These are phyloP conservation scores for Terrapene triunguis DNA, from an alignment of 2,113 vertebrate species.

Conservation along the genomic window DNA sequence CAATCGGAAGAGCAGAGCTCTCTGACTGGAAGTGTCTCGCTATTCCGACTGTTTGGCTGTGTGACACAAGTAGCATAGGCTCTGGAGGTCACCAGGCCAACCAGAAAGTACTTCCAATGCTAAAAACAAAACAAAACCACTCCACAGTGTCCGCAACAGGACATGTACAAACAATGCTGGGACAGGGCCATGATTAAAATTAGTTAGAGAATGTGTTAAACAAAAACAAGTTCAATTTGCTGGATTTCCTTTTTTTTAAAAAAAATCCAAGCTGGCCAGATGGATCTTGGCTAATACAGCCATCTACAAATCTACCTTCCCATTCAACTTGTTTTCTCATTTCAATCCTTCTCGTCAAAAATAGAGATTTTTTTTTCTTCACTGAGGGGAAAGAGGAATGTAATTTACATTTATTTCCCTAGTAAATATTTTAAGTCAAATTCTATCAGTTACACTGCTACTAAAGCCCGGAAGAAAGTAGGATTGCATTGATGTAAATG, in stretches of 20 bases:
- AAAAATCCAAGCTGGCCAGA: background rate
- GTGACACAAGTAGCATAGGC: background rate
- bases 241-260: background rate
- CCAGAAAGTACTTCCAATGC: background rate
- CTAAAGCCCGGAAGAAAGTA: background rate
- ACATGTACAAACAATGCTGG: background rate
- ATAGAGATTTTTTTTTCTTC: background rate
- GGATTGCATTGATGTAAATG: background rate
- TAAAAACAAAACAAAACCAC: background rate
- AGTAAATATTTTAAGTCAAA: background rate
- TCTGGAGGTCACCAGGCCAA: background rate
- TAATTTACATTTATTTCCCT: conserved; percentile 3
- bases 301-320: background rate
- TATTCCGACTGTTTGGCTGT: background rate
- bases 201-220: background rate
- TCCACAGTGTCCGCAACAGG: background rate
- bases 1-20: background rate
- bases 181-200: background rate
- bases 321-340: background rate
- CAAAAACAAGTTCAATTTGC: background rate
- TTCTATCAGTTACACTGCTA: background rate
- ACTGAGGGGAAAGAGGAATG: background rate
- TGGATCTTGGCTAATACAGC: background rate
- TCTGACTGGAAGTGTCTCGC: background rate
- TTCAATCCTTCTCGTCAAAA: background rate